Percentiles rank a stretch among this genome's conserved stretches.
Conservation (phyloP, 2,888 invertebrate genomes). For the Conchocele bisecta region DNA sequence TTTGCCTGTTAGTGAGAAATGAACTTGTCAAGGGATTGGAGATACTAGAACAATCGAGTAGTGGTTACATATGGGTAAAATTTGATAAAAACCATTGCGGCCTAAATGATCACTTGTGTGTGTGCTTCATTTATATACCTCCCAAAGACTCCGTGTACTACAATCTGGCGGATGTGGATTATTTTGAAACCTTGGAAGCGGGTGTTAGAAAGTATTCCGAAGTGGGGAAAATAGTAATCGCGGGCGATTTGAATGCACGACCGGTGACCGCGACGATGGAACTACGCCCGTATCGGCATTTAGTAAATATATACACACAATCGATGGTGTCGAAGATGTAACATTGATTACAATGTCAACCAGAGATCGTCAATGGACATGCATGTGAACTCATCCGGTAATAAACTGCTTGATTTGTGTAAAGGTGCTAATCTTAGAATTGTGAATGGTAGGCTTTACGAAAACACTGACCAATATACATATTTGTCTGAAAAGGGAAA, state of each 20-base stretch:
- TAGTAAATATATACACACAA: background rate
- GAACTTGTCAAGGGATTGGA: background rate
- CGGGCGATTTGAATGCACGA: background rate
- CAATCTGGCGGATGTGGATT: background rate
- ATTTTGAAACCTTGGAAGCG: constrained; percentile 1
- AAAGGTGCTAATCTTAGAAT: background rate
- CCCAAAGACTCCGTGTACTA: background rate
- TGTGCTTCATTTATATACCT: constrained; percentile 5
- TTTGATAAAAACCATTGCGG: background rate
- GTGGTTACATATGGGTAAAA: constrained; percentile 9
- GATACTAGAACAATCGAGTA: background rate
- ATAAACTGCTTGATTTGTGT: background rate
- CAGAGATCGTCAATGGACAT: background rate
- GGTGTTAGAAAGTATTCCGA: background rate
- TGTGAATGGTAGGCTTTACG: background rate
- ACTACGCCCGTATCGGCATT: background rate
- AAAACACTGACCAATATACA: background rate
- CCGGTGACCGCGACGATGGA: background rate
- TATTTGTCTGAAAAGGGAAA: background rate
- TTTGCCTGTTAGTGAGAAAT: background rate
- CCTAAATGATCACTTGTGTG: constrained; percentile 2
- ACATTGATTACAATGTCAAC: background rate
- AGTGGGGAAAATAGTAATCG: background rate
- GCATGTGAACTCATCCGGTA: background rate
- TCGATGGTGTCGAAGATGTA: background rate